These are phyloP conservation scores for Octodonta nipae DNA, from an alignment of 2,888 invertebrate genomes.

Conservation along the genomic window DNA sequence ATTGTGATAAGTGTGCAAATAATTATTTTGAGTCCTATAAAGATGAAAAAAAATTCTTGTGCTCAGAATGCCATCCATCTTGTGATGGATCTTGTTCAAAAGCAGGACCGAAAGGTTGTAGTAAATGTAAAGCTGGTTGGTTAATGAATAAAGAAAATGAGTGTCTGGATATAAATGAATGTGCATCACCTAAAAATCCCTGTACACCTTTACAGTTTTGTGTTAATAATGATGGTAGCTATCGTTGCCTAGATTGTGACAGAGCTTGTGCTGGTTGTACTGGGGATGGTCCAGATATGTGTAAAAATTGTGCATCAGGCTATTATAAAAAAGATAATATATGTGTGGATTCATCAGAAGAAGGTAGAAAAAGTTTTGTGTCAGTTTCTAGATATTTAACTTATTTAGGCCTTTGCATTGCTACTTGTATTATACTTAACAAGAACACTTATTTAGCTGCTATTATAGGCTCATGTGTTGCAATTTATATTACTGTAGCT, in stretches of 20 bases:
- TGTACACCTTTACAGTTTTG: constrained; percentile 66
- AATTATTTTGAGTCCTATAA: constrained; percentile 61
- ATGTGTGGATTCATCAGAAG: constrained; percentile 48
- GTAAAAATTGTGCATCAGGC: constrained; percentile 63
- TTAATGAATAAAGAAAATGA: constrained; percentile 56
- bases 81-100: constrained; percentile 66
- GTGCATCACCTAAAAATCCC: constrained; percentile 41
- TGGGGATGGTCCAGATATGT: constrained; percentile 87
- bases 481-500: constrained; percentile 69
- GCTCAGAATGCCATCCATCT: constrained; percentile 64
- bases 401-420: constrained; percentile 70
- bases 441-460: constrained; percentile 64
- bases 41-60: constrained; percentile 60
- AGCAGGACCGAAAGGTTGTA: constrained; percentile 54
- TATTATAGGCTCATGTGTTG: constrained; percentile 64
- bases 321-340: constrained; percentile 58
- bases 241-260: constrained; percentile 70
- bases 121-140: constrained; percentile 61
- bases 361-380: constrained; percentile 43
- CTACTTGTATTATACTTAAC: constrained; percentile 75
- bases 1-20: constrained; percentile 65
- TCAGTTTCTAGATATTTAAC: constrained; percentile 63
- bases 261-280: constrained; percentile 69
- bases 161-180: constrained; percentile 78
- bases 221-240: constrained; percentile 77